These are phyloP conservation scores for Heliothis virescens DNA, from an alignment of 1,140 invertebrate species.

Conservation along the genomic window DNA sequence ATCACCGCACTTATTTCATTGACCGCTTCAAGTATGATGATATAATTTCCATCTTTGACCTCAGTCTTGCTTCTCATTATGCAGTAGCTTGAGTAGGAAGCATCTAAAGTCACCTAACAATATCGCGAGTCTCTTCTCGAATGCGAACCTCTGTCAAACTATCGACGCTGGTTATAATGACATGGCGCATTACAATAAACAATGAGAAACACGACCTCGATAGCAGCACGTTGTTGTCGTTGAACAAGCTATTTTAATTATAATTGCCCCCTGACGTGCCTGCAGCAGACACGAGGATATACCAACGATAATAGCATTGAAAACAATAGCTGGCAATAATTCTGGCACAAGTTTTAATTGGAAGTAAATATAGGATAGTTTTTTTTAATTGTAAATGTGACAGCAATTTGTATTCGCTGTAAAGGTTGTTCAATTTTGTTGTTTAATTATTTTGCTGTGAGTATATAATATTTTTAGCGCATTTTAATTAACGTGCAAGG, in stretches of 20 bases:
- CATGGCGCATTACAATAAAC: constrained; percentile 57
- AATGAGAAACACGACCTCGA: constrained; percentile 55
- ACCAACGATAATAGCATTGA: constrained; percentile 44
- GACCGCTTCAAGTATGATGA: too few species aligned
- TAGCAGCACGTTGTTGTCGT: constrained; percentile 47
- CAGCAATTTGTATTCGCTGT: constrained; percentile 19
- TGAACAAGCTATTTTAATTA: constrained; percentile 57
- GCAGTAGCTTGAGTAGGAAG: constrained; percentile 22
- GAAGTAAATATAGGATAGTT: constrained; percentile 36
- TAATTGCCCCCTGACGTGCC: constrained; percentile 59
- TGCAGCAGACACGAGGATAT: constrained; percentile 52
- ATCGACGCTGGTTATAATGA: constrained; percentile 47
- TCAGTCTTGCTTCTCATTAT: constrained; percentile 10
- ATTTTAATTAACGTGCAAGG: too few species aligned
- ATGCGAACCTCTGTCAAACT: constrained; percentile 19
- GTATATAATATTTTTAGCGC: neutral
- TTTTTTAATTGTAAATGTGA: constrained; percentile 22
- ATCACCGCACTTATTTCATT: too few species aligned
- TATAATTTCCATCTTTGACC: neutral
- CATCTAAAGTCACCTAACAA: neutral
- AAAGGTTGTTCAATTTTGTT: constrained; percentile 1
- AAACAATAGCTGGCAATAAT: constrained; percentile 45
- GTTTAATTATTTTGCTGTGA: neutral
- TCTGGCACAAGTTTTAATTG: constrained; percentile 38
- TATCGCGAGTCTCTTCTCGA: constrained; percentile 17